These are phyloP conservation scores for Acipenser ruthenus DNA, from an alignment of 2,797 vertebrate species.

Conservation along the genomic window DNA sequence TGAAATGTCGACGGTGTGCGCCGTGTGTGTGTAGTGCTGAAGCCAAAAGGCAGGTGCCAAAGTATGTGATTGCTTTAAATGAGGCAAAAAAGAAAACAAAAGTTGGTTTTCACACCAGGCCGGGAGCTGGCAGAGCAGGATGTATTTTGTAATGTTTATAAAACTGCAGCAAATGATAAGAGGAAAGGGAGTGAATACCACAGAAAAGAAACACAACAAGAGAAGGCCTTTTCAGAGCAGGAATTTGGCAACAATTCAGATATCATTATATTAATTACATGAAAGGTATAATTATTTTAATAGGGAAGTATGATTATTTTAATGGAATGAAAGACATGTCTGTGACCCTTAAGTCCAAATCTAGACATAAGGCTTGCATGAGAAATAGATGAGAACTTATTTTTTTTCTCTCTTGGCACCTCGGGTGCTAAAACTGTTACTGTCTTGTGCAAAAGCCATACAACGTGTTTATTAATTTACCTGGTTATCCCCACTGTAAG, in stretches of 20 bases:
- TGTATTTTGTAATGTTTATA: constrained; percentile 8
- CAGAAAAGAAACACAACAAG: constrained; percentile 15
- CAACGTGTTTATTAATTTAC: no score
- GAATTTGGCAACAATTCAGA: constrained; percentile 47
- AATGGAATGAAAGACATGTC: constrained; percentile 48
- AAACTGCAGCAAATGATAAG: constrained; percentile 12
- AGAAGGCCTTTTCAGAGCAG: constrained; percentile 44
- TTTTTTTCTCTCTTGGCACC: no score
- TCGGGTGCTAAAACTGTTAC: no score
- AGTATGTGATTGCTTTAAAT: constrained; percentile 22
- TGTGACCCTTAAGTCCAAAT: constrained; percentile 40
- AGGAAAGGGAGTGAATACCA: neutral
- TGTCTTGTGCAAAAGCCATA: no score
- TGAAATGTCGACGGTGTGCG: constrained; percentile 94
- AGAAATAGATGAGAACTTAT: neutral
- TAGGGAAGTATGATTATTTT: neutral
- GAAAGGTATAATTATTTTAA: constrained; percentile 55
- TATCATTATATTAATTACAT: constrained; percentile 72
- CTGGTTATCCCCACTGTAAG: no score
- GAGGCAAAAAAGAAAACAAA: constrained; percentile 3
- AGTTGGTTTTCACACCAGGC: neutral
- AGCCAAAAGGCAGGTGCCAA: constrained; percentile 39
- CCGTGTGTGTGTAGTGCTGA: constrained; percentile 40
- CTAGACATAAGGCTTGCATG: neutral
- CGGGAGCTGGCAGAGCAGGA: constrained; percentile 2